Percentiles rank a stretch among this genome's conserved stretches.
phyloP scores from a whole-genome alignment of 2,888 invertebrate species.

The Didymodactylos carnosus region DNA sequence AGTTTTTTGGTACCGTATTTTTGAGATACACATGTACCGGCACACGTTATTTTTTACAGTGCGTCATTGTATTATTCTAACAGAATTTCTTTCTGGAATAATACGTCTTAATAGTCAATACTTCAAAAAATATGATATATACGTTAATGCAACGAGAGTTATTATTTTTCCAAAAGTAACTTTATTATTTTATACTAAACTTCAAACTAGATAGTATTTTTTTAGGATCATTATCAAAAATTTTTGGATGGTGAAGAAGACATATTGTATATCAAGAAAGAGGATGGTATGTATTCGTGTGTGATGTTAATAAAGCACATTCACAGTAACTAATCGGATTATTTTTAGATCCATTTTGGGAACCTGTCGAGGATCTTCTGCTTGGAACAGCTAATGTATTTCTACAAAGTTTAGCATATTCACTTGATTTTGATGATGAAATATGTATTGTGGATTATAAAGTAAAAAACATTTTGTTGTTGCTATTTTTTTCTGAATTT shows the following conservation, averaged over 20 bases:
- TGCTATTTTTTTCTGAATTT: not conserved
- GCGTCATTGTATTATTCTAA: no score
- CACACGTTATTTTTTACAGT: no score
- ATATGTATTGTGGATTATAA: conserved; percentile 30
- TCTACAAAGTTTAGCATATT: conserved; percentile 31
- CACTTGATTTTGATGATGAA: conserved; percentile 32
- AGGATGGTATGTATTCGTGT: conserved; percentile 16
- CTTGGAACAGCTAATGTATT: conserved; percentile 28
- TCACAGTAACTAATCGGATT: not conserved
- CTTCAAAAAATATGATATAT: no score
- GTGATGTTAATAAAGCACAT: not conserved
- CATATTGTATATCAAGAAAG: conserved; percentile 12
- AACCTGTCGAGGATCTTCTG: conserved; percentile 30
- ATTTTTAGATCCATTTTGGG: conserved; percentile 25
- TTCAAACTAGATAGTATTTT: not conserved
- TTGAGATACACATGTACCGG: no score
- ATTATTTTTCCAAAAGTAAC: no score
- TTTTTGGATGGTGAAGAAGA: conserved; percentile 16
- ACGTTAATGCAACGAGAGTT: no score
- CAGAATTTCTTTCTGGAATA: not conserved
- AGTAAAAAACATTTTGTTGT: not conserved
- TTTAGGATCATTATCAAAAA: conserved; percentile 15
- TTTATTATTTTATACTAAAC: no score
- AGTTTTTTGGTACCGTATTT: no score
- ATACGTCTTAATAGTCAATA: no score